Conservation (phyloP, 2,888 invertebrate species). For the Sisyra nigra region DNA sequence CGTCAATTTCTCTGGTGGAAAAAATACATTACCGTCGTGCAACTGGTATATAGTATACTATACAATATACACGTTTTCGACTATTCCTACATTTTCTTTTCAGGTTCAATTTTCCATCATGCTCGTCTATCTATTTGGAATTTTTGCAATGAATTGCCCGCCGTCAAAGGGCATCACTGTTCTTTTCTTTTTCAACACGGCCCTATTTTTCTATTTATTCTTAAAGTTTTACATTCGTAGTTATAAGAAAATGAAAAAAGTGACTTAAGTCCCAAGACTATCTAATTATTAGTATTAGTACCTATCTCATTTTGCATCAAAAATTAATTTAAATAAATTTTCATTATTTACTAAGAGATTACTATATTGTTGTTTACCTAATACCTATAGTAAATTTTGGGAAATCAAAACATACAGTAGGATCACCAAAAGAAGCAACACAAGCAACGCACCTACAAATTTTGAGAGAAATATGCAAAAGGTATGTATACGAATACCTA, state of each 20-base stretch:
- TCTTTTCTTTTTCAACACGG: neutral
- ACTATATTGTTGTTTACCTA: no score
- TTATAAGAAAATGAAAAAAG: neutral
- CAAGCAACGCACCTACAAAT: no score
- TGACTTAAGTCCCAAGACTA: neutral
- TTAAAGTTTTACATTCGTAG: neutral
- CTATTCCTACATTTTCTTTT: neutral
- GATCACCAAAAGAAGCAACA: no score
- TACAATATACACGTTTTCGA: neutral
- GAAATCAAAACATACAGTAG: no score
- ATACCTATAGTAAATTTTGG: no score
- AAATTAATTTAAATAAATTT: no score
- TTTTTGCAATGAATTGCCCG: neutral
- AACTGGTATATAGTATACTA: slow-evolving; percentile 37
- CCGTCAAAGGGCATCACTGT: neutral
- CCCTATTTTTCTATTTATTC: neutral
- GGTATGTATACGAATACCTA: no score
- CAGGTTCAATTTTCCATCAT: neutral
- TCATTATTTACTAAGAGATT: no score
- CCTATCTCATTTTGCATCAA: no score
- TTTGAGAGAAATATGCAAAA: no score
- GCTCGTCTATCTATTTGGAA: neutral
- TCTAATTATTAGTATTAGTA: no score
- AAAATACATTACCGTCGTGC: slow-evolving; percentile 62
- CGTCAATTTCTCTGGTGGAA: slow-evolving; percentile 84